phyloP scores from a whole-genome alignment of 2,113 vertebrate species.

The Beaufortia kweichowensis region DNA sequence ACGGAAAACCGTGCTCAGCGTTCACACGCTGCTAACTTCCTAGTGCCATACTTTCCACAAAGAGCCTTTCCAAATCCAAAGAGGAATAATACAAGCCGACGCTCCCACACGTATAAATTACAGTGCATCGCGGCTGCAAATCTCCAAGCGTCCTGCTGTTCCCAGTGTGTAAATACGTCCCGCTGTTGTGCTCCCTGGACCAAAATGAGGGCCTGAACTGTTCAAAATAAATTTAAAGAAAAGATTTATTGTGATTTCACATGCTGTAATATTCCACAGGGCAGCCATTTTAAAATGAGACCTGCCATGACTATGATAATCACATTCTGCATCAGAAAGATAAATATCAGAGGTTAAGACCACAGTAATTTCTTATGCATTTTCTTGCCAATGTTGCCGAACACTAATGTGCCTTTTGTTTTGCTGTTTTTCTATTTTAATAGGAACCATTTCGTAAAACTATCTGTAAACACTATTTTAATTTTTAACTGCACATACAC shows the following conservation, averaged over 20 bases:
- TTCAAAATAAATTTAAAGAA: slow-evolving; percentile 25
- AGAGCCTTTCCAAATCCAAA: slow-evolving; percentile 46
- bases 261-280: slow-evolving; percentile 24
- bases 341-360: background rate
- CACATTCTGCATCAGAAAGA: background rate
- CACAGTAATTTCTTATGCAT: background rate
- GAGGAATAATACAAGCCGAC: slow-evolving; percentile 31
- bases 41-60: slow-evolving; percentile 43
- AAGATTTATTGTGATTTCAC: slow-evolving; percentile 27
- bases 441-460: too few relatives aligned
- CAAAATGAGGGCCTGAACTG: background rate
- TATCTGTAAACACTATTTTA: too few relatives aligned
- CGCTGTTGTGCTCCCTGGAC: background rate
- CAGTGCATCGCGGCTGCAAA: slow-evolving; percentile 6
- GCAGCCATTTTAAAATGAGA: background rate
- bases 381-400: background rate
- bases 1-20: slow-evolving; percentile 42
- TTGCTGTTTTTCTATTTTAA: background rate
- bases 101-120: slow-evolving; percentile 41
- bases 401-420: background rate
- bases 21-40: slow-evolving; percentile 44
- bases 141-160: slow-evolving; percentile 2
- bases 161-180: slow-evolving; percentile 31
- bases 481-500: background rate
- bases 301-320: slow-evolving; percentile 3